Conservation (phyloP, 2,113 vertebrate species). For the Carettochelys insculpta region DNA sequence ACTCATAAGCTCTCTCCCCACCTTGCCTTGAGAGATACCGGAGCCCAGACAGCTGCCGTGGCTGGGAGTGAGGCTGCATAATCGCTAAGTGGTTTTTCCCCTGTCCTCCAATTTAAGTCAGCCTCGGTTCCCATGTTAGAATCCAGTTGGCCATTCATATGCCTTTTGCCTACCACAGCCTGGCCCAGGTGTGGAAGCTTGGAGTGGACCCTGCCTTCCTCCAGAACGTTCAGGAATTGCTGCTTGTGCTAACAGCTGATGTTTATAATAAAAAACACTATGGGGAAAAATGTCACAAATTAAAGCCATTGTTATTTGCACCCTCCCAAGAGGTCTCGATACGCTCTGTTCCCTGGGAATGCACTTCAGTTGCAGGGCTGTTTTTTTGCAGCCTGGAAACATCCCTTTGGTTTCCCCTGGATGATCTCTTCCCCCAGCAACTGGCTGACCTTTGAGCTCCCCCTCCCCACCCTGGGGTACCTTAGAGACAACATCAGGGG, state of each 20-base stretch:
- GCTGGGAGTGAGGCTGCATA: accelerated
- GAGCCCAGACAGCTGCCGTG: accelerated
- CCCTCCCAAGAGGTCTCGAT: not conserved
- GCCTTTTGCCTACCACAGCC: not conserved
- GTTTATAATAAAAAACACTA: not conserved
- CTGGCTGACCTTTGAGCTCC: not conserved
- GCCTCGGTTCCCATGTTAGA: accelerated
- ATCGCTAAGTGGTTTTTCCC: accelerated
- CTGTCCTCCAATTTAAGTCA: not conserved
- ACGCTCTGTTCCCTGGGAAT: not conserved
- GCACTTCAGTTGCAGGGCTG: not conserved
- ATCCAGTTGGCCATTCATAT: not conserved
- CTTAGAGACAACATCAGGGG: not conserved
- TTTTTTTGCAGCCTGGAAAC: not conserved
- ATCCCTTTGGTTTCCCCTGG: not conserved
- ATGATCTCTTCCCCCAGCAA: accelerated
- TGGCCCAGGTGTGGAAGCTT: not conserved
- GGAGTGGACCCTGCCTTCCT: not conserved
- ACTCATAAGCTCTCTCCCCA: accelerated
- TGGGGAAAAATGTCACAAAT: not conserved
- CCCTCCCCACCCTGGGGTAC: not conserved
- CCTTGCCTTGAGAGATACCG: accelerated
- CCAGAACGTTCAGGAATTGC: not conserved
- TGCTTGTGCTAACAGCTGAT: not conserved
- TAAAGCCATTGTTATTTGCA: constrained; percentile 39